Evolutionary conservation across 2,888 invertebrate species (phyloP).

Genomic region (Scotopteryx bipunctaria): DNA sequence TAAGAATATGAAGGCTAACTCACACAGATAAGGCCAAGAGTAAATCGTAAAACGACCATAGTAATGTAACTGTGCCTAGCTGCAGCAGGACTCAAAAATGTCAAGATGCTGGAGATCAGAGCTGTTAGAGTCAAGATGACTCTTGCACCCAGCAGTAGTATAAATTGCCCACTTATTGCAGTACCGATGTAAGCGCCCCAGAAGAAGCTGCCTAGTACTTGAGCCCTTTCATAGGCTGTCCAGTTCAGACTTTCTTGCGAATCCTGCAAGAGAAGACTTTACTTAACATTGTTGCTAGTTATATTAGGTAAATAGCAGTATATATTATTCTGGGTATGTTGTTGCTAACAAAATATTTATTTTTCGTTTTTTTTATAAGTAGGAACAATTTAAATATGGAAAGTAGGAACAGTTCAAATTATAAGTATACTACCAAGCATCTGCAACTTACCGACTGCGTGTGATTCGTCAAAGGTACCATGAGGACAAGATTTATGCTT

Average conservation of each 20-base stretch:
- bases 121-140: slow-evolving; percentile 5
- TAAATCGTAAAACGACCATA: slow-evolving; percentile 59
- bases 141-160: slow-evolving; percentile 25
- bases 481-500: slow-evolving; percentile 84
- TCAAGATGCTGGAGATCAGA: slow-evolving; percentile 15
- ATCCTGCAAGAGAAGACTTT: slow-evolving; percentile 24
- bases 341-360: too few species aligned
- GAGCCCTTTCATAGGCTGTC: slow-evolving; percentile 76
- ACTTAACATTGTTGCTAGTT: too few species aligned
- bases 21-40: slow-evolving; percentile 81
- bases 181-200: slow-evolving; percentile 81
- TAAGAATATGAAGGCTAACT: slow-evolving; percentile 38
- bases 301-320: too few species aligned
- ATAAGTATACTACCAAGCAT: not conserved
- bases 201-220: slow-evolving; percentile 81
- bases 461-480: slow-evolving; percentile 60
- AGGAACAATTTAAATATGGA: too few species aligned
- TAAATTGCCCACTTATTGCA: slow-evolving; percentile 21
- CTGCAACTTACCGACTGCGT: slow-evolving; percentile 20
- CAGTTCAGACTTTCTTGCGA: slow-evolving; percentile 53
- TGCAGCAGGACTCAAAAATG: slow-evolving; percentile 21
- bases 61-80: slow-evolving; percentile 26
- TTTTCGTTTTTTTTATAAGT: too few species aligned
- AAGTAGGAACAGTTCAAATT: too few species aligned
- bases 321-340: too few species aligned